Evolutionary conservation across 2,113 vertebrate species (phyloP), one percentile per base, ranked within the genome.

Genomic region (Ictidomys tridecemlineatus): DNA sequence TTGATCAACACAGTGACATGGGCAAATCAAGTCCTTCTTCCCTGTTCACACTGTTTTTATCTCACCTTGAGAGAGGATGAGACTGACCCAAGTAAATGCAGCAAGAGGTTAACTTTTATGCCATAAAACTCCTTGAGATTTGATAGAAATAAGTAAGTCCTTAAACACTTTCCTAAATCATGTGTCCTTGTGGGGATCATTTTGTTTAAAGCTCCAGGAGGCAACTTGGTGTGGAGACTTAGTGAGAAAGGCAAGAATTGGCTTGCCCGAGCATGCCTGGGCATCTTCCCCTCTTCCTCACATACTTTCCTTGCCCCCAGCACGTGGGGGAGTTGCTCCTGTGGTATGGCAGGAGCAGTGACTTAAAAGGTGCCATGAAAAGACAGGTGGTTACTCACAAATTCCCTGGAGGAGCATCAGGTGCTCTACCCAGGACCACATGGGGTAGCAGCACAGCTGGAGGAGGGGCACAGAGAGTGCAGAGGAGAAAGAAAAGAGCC

Each of bases 101-200:
- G 39, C 39, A 37, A 32, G 2, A 65, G 17, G 34, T 2, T 24
- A 30, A n/a, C 39, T 84, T 92, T 84, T 74, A 30, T 28, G 5
- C 24, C 69, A 2, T 65, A 34, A 69, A 17, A 69, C 28, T 56
- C 67, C 30, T 39, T 69, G 28, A 42, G n/a, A 79, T 30, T 79
- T 86, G 26, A 37, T 51, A 63, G 39, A 84, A 88, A 70, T 73
- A 93, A 93, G 95, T 56, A 72, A 58, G 45, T 53, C 32, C 65
- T 6, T 53, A 73, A 76, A 39, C 39, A 95, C 22, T 22, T 80
- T 58, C 70, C 17, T 61, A 39, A 88, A 84, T 69, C 37, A 65
- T 14, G 74, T n/a, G 92, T 63, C 20, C 48, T 73, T 83, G 28
- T 67, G 17, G 42, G 48, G 14, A 87, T 22, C 61, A 79, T 73